phyloP scores from a whole-genome alignment of 2,797 vertebrate genomes.

The Microcaecilia unicolor region DNA sequence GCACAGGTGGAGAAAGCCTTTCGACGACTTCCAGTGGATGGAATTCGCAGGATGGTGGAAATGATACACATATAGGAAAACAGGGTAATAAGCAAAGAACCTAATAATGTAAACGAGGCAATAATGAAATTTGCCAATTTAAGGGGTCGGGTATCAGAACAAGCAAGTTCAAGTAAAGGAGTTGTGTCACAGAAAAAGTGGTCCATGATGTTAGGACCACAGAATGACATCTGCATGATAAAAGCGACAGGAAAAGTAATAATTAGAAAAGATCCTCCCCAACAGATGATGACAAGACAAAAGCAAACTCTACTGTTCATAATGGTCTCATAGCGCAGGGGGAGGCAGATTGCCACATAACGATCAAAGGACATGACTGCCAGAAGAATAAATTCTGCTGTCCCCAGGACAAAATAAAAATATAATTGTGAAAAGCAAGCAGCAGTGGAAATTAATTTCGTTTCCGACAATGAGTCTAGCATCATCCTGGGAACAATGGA shows the following conservation, averaged over 20 bases:
- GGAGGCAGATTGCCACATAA: constrained; percentile 50
- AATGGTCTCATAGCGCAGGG: constrained; percentile 38
- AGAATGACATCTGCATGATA: constrained; percentile 4
- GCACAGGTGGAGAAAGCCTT: constrained; percentile 37
- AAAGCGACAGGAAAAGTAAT: constrained; percentile 14
- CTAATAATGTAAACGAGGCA: constrained; percentile 10
- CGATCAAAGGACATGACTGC: constrained; percentile 52
- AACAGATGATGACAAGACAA: constrained; percentile 11
- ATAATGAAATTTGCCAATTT: constrained; percentile 19
- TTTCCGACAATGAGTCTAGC: constrained; percentile 9
- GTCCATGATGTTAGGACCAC: constrained; percentile 6
- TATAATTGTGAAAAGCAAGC: constrained; percentile 46
- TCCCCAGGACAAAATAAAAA: constrained; percentile 48
- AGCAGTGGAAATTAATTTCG: constrained; percentile 25
- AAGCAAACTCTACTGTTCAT: constrained; percentile 22
- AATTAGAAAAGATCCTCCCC: constrained; percentile 17
- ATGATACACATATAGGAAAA: constrained; percentile 23
- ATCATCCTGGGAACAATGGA: constrained; percentile 33
- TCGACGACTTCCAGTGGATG: constrained; percentile 11
- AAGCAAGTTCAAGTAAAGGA: constrained; percentile 25
- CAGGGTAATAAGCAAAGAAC: constrained; percentile 21
- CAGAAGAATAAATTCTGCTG: constrained; percentile 51
- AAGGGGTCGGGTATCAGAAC: not conserved
- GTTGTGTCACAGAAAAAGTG: constrained; percentile 39
- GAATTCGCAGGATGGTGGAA: constrained; percentile 16